Percentiles rank a stretch among this genome's conserved stretches.
Evolutionary conservation across 2,888 invertebrate species (phyloP).

Genomic region (Vanessa cardui): DNA sequence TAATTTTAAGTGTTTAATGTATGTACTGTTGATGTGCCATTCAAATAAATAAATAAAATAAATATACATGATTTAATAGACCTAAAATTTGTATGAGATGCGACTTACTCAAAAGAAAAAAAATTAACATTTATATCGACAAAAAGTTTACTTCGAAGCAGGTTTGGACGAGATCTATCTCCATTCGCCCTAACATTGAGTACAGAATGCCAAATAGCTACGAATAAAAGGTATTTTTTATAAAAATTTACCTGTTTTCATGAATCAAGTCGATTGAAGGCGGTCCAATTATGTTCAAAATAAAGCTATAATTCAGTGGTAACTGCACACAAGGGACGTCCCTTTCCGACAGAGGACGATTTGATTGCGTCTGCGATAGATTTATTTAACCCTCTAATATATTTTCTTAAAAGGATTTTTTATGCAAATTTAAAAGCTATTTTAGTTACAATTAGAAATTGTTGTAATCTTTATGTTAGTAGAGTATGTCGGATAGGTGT

Average conservation of each 20-base stretch:
- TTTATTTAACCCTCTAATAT: conserved; percentile 49
- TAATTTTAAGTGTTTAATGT: too few relatives aligned
- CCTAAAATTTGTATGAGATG: too few relatives aligned
- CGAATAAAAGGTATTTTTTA: not conserved
- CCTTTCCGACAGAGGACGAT: conserved; percentile 51
- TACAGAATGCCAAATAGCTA: too few relatives aligned
- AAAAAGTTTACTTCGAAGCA: not conserved
- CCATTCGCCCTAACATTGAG: too few relatives aligned
- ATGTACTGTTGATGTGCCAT: too few relatives aligned
- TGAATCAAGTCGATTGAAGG: conserved; percentile 33
- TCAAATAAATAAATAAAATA: too few relatives aligned
- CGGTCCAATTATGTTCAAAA: conserved; percentile 53
- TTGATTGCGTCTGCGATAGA: conserved; percentile 62
- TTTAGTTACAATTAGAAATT: too few relatives aligned
- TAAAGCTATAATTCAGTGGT: conserved; percentile 55
- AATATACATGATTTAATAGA: too few relatives aligned
- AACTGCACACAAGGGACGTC: conserved; percentile 59
- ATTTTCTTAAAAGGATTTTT: conserved; percentile 18
- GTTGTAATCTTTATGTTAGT: too few relatives aligned
- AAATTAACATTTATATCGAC: too few relatives aligned
- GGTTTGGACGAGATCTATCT: not conserved
- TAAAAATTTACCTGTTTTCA: conserved; percentile 47
- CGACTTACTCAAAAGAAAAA: too few relatives aligned
- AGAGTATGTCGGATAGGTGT: too few relatives aligned
- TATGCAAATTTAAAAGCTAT: conserved; percentile 7